Evolutionary conservation across 2,888 invertebrate species (phyloP), one percentile per base, ranked within the genome.

Genomic region (Alloscopus bannaensis): DNA sequence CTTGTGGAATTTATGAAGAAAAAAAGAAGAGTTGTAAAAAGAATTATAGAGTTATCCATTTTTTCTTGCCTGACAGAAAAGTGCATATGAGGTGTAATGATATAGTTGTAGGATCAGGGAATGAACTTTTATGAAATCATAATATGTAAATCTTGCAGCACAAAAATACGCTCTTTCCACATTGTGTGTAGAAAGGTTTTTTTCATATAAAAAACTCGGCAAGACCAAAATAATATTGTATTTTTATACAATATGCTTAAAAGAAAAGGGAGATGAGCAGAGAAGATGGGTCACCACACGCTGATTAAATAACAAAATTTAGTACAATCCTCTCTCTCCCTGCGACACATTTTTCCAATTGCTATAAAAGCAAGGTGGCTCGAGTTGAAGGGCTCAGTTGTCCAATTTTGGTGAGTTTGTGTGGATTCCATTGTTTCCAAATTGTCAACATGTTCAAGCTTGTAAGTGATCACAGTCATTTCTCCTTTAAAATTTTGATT

Each of bases 341-440:
- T 75, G 45, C 31, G 66, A 50, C 75, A 68, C 66, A 66, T 20
- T 52, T 76, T 73, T 55, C 52, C 11, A 57, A 24, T 55, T 26
- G 69, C 66, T 83, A 83, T 83, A 83, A 81, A 83, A 83, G 81
- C 65, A 26, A 59, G 24, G 71, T 68, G 65, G 62, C 47, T 71
- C 24, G 75, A 72, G 57, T 42, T 81, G 66, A 52, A 68, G 47
- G 57, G 18, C 55, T 77, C 81, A 81, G 77, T 81, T 60, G 3
- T 40, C 60, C 55, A 52, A n/a, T 52, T 22, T 60, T 52, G 45
- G 66, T 28, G 52, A n/a, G 22, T 11, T 18, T 81, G 31, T 8
- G 57, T 57, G 45, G 55, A 55, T 52, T 22, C 20, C 20, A 24
- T 6, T 31, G n/a, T 45, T 26, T 26, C 1, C 55, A 50, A 16